phyloP scores from a whole-genome alignment of 2,113 vertebrate genomes.

The Aegithalos caudatus region DNA sequence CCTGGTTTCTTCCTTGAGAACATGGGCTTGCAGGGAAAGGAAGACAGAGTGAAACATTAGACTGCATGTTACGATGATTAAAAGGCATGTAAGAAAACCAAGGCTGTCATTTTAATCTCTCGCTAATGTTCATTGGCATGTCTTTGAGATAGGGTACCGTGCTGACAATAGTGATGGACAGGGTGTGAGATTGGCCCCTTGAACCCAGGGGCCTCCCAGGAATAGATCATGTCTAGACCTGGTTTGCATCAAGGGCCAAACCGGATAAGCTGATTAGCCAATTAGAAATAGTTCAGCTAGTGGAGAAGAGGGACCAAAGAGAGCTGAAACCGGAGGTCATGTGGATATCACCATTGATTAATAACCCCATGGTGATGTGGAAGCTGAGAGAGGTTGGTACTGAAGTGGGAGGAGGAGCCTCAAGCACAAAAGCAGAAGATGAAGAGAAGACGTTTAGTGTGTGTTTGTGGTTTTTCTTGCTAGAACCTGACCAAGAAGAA shows the following conservation, averaged over 20 bases:
- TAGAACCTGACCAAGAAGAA: neutral
- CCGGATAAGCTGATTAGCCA: conserved; percentile 64
- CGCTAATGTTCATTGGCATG: conserved; percentile 60
- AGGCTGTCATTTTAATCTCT: conserved; percentile 64
- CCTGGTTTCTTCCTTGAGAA: conserved; percentile 45
- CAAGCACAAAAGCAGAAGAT: conserved; percentile 1
- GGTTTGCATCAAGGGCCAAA: conserved; percentile 63
- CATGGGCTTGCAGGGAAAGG: conserved; percentile 23
- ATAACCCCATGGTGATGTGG: neutral
- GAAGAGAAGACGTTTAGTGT: neutral
- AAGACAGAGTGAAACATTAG: conserved; percentile 67
- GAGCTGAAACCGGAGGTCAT: conserved; percentile 57
- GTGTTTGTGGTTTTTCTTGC: neutral
- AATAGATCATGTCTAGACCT: conserved; percentile 65
- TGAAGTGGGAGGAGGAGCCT: neutral
- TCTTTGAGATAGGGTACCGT: conserved; percentile 58
- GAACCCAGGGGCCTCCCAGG: conserved; percentile 58
- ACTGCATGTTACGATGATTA: conserved; percentile 63
- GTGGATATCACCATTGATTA: conserved; percentile 64
- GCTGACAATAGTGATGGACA: conserved; percentile 68
- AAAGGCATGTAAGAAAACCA: conserved; percentile 67
- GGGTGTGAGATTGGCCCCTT: conserved; percentile 58
- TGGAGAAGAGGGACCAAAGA: conserved; percentile 40
- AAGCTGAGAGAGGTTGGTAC: neutral
- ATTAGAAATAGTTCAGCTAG: conserved; percentile 62